Evolutionary conservation across 1,140 invertebrate genomes (phyloP).

Genomic region (Augochlora pura): DNA sequence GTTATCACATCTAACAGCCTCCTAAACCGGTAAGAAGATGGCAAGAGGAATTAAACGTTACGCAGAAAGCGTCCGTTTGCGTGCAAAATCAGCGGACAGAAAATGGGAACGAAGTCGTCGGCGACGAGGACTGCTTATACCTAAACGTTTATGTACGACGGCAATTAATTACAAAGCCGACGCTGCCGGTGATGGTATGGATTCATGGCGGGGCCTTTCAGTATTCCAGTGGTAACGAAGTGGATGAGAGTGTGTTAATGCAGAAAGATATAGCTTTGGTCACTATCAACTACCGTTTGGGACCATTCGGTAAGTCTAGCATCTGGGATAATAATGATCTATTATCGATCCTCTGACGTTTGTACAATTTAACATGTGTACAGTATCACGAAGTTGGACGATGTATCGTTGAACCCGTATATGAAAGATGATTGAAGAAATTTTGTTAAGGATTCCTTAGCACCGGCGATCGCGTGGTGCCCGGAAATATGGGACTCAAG

Average conservation of each 20-base stretch:
- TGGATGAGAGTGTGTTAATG: slow-evolving; percentile 82
- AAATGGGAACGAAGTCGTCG: slow-evolving; percentile 58
- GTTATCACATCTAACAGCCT: background rate
- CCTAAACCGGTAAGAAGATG: slow-evolving; percentile 64
- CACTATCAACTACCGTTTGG: slow-evolving; percentile 84
- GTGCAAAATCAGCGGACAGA: slow-evolving; percentile 63
- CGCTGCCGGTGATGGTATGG: slow-evolving; percentile 73
- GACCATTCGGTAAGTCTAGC: slow-evolving; percentile 79
- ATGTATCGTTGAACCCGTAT: too few relatives aligned
- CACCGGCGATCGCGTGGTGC: slow-evolving; percentile 79
- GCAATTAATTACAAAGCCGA: slow-evolving; percentile 20
- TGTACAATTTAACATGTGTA: too few relatives aligned
- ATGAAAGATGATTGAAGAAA: background rate
- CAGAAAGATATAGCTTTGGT: slow-evolving; percentile 83
- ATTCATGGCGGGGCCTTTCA: slow-evolving; percentile 75
- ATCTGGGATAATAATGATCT: background rate
- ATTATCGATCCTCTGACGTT: too few relatives aligned
- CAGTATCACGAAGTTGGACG: too few relatives aligned
- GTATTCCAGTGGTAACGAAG: slow-evolving; percentile 73
- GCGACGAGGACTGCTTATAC: slow-evolving; percentile 82
- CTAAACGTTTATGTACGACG: slow-evolving; percentile 82
- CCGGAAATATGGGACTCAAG: slow-evolving; percentile 84
- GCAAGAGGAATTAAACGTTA: slow-evolving; percentile 74
- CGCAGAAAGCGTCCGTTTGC: slow-evolving; percentile 71
- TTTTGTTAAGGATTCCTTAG: slow-evolving; percentile 79